phyloP scores from a whole-genome alignment of 2,113 vertebrate species.

The Eurypyga helias region DNA sequence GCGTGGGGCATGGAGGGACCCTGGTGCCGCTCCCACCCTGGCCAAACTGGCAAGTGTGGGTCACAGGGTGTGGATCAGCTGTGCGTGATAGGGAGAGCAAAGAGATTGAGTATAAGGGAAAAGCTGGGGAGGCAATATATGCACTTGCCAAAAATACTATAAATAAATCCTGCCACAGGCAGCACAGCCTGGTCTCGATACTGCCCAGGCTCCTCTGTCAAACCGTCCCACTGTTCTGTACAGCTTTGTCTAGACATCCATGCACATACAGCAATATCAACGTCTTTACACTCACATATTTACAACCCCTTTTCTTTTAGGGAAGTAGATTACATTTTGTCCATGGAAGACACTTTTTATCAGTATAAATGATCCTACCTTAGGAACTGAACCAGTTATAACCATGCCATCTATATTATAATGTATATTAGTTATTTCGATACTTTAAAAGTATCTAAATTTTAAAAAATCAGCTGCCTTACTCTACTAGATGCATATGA shows the following conservation, averaged over 20 bases:
- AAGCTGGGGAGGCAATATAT: not conserved
- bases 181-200: not conserved
- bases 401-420: too few species aligned
- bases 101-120: not conserved
- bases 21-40: accelerated
- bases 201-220: not conserved
- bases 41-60: not conserved
- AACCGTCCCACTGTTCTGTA: not conserved
- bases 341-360: not conserved
- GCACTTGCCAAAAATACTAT: not conserved
- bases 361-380: not conserved
- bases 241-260: not conserved
- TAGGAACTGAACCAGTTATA: not conserved
- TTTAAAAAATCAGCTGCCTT: not conserved
- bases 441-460: not conserved
- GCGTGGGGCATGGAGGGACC: not conserved
- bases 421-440: too few species aligned
- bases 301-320: not conserved
- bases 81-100: accelerated
- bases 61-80: accelerated
- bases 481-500: not conserved
- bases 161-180: not conserved
- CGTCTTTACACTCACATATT: not conserved
- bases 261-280: accelerated
- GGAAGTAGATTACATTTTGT: not conserved